Base-by-base conservation (phyloP, 2,797 vertebrate species). In the Pygocentrus nattereri region DNA sequence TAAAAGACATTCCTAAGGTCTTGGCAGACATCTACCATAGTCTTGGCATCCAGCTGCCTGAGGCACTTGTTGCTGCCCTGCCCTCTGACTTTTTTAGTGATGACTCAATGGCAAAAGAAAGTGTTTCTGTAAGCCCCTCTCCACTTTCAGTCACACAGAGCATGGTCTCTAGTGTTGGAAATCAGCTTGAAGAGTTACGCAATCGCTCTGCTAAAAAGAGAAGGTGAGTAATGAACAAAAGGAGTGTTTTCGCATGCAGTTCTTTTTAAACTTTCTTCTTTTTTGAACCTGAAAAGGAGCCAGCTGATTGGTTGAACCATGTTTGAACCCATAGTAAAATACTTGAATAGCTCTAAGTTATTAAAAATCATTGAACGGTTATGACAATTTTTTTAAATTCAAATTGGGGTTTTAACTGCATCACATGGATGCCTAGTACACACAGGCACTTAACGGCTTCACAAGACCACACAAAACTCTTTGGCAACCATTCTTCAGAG, bases 51-150 rank as follows among this genome's bases (percentile, higher is more conserved):
- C 94, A 94, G 90, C 93, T 98, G 75, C 98, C 98, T 0, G 92
- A 93, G 0, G 95, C 93, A 38, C 90, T 99, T 84, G 88, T 94
- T 44, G 92, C 92, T 2, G 90, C 95, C 77, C 94, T 99, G 82
- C 98, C 98, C 27, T 72, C 94, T 23, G 97, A 97, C 85, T 97
- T 98, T 91, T 97, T 98, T 90, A 97, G 97, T 18, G 98, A 99
- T 44, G 97, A 99, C 34, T 98, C 97, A 0, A 7, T 97, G 69
- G 87, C 93, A 61, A 94, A 95, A 81, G 95, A 97, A 81, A 95
- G 94, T 59, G 87, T 92, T 78, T 97, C 95, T 34, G 93, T 96
- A 1, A 89, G 90, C 0, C 86, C 90, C 76, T 94, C 93, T 0
- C 80, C 88, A 0, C 52, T 90, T 0, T 95, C 95, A 6, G 61